Evolutionary conservation across 2,797 vertebrate species (phyloP).

Genomic region (Gymnodraco acuticeps): DNA sequence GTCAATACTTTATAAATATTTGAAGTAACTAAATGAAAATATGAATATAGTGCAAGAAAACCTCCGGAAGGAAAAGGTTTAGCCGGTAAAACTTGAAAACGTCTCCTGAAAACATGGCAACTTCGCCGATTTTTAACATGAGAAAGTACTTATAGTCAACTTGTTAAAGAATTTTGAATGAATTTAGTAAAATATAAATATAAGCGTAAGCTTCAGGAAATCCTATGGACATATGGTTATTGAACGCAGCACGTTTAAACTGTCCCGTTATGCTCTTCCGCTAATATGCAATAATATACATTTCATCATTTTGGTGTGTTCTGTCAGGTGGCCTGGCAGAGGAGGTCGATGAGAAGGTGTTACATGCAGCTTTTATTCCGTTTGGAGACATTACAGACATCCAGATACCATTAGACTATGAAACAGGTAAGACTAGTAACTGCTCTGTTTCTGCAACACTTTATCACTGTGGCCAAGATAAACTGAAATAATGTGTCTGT

Average conservation of each 20-base stretch:
- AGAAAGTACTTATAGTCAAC: rapidly evolving
- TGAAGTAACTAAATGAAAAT: rapidly evolving
- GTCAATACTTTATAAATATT: rapidly evolving
- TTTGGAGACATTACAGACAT: constrained; percentile 97
- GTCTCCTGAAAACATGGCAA: background rate
- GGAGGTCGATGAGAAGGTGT: constrained; percentile 96
- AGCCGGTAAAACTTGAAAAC: constrained; percentile 1
- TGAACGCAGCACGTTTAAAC: background rate
- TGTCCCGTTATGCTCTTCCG: too few species aligned
- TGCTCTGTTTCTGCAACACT: background rate
- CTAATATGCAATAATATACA: background rate
- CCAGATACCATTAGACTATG: constrained; percentile 98
- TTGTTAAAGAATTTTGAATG: background rate
- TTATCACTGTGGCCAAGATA: background rate
- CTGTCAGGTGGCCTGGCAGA: constrained; percentile 92
- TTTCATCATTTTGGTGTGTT: constrained; percentile 14
- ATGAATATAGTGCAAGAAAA: background rate
- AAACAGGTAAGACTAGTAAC: constrained; percentile 86
- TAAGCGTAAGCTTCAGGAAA: too few species aligned
- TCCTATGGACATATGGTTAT: background rate
- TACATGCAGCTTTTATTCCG: constrained; percentile 96
- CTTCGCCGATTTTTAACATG: background rate
- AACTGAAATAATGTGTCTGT: background rate
- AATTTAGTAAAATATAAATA: background rate
- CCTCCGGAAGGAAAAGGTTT: background rate